phyloP scores from a whole-genome alignment of 2,888 invertebrate genomes.

The Nesidiocoris tenuis region DNA sequence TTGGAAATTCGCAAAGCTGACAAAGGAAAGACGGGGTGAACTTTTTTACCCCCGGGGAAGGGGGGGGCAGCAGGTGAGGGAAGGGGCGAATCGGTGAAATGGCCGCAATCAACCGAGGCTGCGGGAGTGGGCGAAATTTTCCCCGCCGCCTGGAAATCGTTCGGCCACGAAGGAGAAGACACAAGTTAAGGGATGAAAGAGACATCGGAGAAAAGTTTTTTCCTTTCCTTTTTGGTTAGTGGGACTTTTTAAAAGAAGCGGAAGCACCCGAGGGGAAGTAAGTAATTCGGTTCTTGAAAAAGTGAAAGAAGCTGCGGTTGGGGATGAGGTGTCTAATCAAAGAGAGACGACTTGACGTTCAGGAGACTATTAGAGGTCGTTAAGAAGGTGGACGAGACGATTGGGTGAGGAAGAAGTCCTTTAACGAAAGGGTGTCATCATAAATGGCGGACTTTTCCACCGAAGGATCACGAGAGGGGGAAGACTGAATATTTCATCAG shows the following conservation, averaged over 20 bases:
- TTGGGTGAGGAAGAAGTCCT: not conserved
- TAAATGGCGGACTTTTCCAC: not conserved
- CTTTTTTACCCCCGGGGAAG: no score
- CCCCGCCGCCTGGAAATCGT: not conserved
- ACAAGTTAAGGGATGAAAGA: no score
- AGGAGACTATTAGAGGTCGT: slow-evolving; percentile 24
- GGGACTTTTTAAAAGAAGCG: not conserved
- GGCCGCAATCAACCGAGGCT: not conserved
- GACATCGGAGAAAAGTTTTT: not conserved
- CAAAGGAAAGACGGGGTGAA: no score
- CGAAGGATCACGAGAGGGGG: not conserved
- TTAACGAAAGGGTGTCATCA: not conserved
- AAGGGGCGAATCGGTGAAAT: not conserved
- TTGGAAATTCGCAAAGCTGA: no score
- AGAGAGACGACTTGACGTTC: not conserved
- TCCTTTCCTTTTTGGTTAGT: not conserved
- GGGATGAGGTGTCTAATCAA: slow-evolving; percentile 27
- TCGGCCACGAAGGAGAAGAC: not conserved
- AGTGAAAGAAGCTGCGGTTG: not conserved
- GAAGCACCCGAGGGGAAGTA: not conserved
- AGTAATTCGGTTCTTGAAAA: not conserved
- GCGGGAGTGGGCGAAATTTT: not conserved
- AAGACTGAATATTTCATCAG: not conserved
- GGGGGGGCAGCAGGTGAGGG: no score
- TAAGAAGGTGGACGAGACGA: not conserved